A percentile compares a stretch with the other conserved stretches of the same genome.
Evolutionary conservation across 2,113 vertebrate species (phyloP).

Genomic region (Rhizomys pruinosus): DNA sequence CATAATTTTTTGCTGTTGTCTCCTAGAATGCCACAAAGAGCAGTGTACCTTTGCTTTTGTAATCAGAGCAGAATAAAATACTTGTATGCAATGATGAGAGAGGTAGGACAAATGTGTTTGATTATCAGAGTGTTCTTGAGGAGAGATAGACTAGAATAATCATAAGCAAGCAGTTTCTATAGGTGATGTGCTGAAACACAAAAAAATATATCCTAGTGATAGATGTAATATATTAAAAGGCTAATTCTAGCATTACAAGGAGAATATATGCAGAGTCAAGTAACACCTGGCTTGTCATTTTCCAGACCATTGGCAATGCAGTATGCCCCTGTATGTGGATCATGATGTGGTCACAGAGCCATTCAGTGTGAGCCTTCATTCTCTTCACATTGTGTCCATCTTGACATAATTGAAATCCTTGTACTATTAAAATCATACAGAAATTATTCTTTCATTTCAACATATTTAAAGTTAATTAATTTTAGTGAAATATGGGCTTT

Average conservation of each 20-base stretch:
- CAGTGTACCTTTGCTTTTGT: constrained; percentile 10
- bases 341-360: neutral
- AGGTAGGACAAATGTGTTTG: neutral
- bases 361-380: neutral
- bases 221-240: neutral
- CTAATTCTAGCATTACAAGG: neutral
- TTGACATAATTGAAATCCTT: neutral
- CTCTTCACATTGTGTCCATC: neutral
- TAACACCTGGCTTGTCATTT: neutral
- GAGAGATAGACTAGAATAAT: constrained; percentile 11
- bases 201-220: constrained; percentile 3
- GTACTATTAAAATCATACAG: constrained; percentile 31
- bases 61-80: constrained; percentile 49
- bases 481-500: neutral
- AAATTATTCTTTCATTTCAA: neutral
- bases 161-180: constrained; percentile 15
- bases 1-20: neutral
- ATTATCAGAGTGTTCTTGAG: neutral
- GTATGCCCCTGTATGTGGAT: neutral
- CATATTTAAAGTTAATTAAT: neutral
- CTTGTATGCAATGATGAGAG: neutral
- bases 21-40: neutral
- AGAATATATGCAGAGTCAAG: neutral
- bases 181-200: constrained; percentile 42
- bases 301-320: neutral